Evolutionary conservation across 2,888 invertebrate genomes (phyloP).

Genomic region (Drosophila quinaria): DNA sequence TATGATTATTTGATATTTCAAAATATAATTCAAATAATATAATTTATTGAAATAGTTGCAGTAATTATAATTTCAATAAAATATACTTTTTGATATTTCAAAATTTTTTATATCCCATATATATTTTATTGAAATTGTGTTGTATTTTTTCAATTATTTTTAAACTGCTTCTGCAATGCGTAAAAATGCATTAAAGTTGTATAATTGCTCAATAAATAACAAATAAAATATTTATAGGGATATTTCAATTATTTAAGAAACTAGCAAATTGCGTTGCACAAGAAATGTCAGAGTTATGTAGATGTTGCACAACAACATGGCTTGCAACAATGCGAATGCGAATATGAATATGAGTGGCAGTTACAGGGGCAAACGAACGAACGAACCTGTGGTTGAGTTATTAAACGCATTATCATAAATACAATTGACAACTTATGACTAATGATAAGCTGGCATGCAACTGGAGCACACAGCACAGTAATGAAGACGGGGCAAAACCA

Average conservation of each 20-base stretch:
- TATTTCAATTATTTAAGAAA: conserved; percentile 30
- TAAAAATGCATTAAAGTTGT: conserved; percentile 1
- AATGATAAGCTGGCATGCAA: conserved; percentile 80
- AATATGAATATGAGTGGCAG: conserved; percentile 34
- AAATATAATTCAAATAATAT: conserved; percentile 20
- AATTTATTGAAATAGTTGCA: conserved; percentile 27
- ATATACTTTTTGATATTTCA: neutral
- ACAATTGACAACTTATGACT: conserved; percentile 81
- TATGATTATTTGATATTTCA: too few relatives aligned
- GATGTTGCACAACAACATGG: conserved; percentile 42
- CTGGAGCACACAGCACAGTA: conserved; percentile 45
- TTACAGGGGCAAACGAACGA: neutral
- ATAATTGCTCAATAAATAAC: conserved; percentile 54
- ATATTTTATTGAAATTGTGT: neutral
- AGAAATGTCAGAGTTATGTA: conserved; percentile 31
- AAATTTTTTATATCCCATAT: neutral
- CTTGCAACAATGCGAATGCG: conserved; percentile 29
- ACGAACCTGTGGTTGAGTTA: conserved; percentile 73
- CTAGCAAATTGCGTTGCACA: conserved; percentile 29
- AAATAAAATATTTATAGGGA: conserved; percentile 33
- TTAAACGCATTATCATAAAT: conserved; percentile 80
- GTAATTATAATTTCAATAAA: neutral
- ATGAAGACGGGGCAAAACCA: conserved; percentile 33
- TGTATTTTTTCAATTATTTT: neutral
- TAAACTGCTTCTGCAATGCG: neutral